These are phyloP conservation scores for Macrostomum lignano DNA, from an alignment of 1,140 invertebrate species.

Conservation along the genomic window DNA sequence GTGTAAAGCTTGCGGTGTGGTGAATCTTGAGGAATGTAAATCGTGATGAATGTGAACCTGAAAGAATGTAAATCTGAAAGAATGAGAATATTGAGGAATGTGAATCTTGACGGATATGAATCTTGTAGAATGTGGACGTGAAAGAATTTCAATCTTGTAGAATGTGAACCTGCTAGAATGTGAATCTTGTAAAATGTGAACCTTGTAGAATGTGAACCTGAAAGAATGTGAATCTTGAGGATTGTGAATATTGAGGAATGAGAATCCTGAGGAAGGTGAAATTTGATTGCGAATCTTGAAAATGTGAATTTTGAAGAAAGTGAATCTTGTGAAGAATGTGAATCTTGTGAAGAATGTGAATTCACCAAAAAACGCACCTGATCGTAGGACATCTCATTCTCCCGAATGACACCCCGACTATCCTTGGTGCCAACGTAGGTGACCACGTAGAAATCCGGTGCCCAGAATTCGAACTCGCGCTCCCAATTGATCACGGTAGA, in stretches of 20 bases:
- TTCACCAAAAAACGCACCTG: conserved; percentile 11
- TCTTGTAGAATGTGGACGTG: no score
- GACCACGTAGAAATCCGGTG: conserved; percentile 95
- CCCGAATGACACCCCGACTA: conserved; percentile 42
- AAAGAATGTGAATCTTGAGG: background rate
- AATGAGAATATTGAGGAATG: no score
- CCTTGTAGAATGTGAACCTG: background rate
- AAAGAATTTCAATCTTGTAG: no score
- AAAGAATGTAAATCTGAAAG: no score
- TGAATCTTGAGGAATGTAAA: no score
- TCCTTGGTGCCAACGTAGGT: conserved; percentile 97
- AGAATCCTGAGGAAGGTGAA: background rate
- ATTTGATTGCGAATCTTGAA: background rate
- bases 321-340: background rate
- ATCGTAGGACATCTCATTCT: conserved; percentile 33
- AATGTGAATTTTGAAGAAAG: background rate
- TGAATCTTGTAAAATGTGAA: no score
- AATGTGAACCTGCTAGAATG: no score
- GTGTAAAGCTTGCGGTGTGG: no score
- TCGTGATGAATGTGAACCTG: no score
- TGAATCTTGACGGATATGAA: no score
- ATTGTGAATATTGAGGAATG: no score
- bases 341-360: background rate
- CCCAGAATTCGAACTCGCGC: conserved; percentile 94
- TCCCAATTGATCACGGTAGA: conserved; percentile 99